Conservation (phyloP, 1,140 invertebrate species). For the Limonius californicus region DNA sequence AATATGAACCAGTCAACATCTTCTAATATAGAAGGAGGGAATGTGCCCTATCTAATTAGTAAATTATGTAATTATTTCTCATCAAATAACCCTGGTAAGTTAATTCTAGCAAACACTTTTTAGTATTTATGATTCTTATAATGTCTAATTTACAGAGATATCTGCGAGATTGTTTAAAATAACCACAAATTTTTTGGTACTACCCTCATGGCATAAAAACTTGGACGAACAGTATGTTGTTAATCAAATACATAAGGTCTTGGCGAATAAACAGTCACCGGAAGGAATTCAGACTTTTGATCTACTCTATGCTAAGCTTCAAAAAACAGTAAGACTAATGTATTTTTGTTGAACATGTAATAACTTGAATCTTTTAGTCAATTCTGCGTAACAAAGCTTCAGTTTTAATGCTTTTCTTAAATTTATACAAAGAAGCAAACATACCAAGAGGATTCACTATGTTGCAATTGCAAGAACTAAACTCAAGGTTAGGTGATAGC, state of each 20-base stretch:
- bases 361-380: slow-evolving; percentile 22
- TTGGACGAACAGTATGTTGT: slow-evolving; percentile 35
- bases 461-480: slow-evolving; percentile 4
- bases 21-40: background rate
- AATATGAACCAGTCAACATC: background rate
- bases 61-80: slow-evolving; percentile 42
- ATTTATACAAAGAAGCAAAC: slow-evolving; percentile 2
- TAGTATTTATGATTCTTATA: background rate
- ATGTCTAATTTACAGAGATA: background rate
- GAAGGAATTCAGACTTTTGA: slow-evolving; percentile 37
- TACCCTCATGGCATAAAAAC: background rate
- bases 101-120: background rate
- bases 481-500: background rate
- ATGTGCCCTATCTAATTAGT: slow-evolving; percentile 30
- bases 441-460: slow-evolving; percentile 9
- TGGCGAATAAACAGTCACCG: slow-evolving; percentile 27
- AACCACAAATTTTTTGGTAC: slow-evolving; percentile 31
- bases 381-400: slow-evolving; percentile 22
- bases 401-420: slow-evolving; percentile 21
- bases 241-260: slow-evolving; percentile 32
- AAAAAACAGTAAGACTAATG: slow-evolving; percentile 42
- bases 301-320: slow-evolving; percentile 37
- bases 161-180: slow-evolving; percentile 32
- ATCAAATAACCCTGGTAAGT: slow-evolving; percentile 39
- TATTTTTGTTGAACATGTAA: no score